Conservation (phyloP, 1,140 invertebrate species). For the Zaprionus vittiger region DNA sequence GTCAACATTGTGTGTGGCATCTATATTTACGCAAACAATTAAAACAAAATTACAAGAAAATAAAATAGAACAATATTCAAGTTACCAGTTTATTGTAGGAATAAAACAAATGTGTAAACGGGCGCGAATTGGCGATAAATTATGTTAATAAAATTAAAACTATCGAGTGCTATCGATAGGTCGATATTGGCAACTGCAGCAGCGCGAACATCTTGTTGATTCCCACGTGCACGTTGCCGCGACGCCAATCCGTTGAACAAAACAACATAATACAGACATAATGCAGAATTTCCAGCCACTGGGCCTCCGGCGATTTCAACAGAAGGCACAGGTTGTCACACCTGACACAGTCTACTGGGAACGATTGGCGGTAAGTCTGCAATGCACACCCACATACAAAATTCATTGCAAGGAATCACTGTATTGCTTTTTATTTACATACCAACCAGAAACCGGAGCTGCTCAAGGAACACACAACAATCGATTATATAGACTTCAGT, state of each 20-base stretch:
- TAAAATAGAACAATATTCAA: no score
- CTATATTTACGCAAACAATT: no score
- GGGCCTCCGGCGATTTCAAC: slow-evolving; percentile 89
- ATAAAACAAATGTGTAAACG: background rate
- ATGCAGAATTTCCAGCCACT: slow-evolving; percentile 89
- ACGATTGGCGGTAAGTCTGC: slow-evolving; percentile 89
- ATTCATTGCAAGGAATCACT: background rate
- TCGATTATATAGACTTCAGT: slow-evolving; percentile 96
- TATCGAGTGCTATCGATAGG: background rate
- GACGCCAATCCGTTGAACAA: background rate
- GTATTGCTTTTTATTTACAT: slow-evolving; percentile 11
- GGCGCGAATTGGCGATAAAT: background rate
- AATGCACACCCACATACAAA: background rate
- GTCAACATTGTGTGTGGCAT: no score
- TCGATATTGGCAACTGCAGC: background rate
- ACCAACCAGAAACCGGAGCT: slow-evolving; percentile 90
- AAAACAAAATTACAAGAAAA: no score
- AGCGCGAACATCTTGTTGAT: background rate
- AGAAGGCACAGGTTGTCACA: slow-evolving; percentile 88
- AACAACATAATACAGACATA: slow-evolving; percentile 42
- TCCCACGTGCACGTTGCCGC: background rate
- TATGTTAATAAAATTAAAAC: no score
- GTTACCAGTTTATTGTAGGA: background rate
- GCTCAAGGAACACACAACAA: slow-evolving; percentile 95
- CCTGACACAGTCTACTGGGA: slow-evolving; percentile 94